Percentiles rank a stretch among this genome's conserved stretches.
phyloP scores from a whole-genome alignment of 2,888 invertebrate species.

The Drosophila sordidula region DNA sequence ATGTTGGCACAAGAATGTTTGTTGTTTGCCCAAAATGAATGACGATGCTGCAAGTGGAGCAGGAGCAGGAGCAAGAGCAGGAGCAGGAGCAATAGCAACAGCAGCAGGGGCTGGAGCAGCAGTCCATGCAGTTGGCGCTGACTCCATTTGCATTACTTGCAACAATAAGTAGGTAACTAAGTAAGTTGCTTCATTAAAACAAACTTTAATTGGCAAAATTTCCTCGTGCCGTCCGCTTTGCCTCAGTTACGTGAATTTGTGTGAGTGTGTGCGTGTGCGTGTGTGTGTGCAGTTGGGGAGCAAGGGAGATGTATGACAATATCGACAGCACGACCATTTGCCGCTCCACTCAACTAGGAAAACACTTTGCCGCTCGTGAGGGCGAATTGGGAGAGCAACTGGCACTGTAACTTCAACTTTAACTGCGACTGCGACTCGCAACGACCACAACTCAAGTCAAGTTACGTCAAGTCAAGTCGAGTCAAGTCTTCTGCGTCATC shows the following conservation, averaged over 20 bases:
- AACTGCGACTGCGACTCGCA: constrained; percentile 19
- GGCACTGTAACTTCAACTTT: neutral
- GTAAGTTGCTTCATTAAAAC: constrained; percentile 80
- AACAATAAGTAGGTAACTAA: constrained; percentile 67
- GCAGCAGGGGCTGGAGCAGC: neutral
- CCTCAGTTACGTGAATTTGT: neutral
- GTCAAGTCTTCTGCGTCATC: constrained; percentile 16
- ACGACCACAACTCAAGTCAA: constrained; percentile 39
- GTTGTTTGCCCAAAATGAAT: constrained; percentile 37
- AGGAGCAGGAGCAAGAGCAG: neutral
- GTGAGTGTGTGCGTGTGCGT: constrained; percentile 5
- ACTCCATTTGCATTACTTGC: constrained; percentile 50
- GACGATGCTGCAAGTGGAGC: constrained; percentile 9
- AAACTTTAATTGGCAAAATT: constrained; percentile 82
- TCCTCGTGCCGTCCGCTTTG: constrained; percentile 48
- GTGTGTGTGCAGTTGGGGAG: constrained; percentile 6
- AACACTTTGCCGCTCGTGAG: constrained; percentile 41
- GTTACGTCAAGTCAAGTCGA: constrained; percentile 24
- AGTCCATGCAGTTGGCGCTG: constrained; percentile 7
- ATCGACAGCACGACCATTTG: constrained; percentile 38
- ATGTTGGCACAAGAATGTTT: constrained; percentile 43
- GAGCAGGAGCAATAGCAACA: neutral
- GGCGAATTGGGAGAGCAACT: constrained; percentile 33
- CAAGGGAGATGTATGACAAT: constrained; percentile 46
- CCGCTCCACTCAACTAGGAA: constrained; percentile 37